Evolutionary conservation across 2,888 invertebrate species (phyloP), one percentile per base, ranked within the genome.

Genomic region (Schrankia costaestrigalis): DNA sequence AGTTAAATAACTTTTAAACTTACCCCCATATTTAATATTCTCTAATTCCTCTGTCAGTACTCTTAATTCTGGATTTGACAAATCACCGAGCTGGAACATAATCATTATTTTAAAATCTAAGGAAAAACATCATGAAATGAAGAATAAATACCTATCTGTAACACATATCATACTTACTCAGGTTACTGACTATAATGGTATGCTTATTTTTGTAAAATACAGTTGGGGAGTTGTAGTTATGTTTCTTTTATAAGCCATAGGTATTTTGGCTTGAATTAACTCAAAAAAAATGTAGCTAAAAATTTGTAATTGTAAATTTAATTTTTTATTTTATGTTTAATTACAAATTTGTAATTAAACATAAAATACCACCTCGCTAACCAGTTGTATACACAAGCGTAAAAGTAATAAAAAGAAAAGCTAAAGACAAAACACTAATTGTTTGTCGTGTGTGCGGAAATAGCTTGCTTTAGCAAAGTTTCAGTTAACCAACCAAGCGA

Each of bases 31-130:
- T 76, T 93, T 93, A 63, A 98, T 97, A 85, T 95, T 94, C 75
- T 95, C 95, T 77, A 97, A 89, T 80, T 97, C 95, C 81, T 97
- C 96, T 36, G 97, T 97, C 70, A 98, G 90, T 85, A 95, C 92
- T 70, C 97, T 91, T 49, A 98, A 88, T 79, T 97, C 97, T 19
- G 96, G 93, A 89, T 97, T 97, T 23, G 97, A 97, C 58, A 94
- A 90, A 78, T 97, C 95, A 32, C 97, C 97, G 52, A 97, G 90
- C 97, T 97, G 89, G 49, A 92, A 91, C 58, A 78, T 3, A 11
- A 25, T 39, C n/a, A n/a, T n/a, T n/a, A n/a, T n/a, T n/a, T n/a
- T n/a, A n/a, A n/a, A n/a, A n/a, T n/a, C n/a, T n/a, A n/a, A n/a
- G n/a, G n/a, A n/a, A n/a, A n/a, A n/a, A n/a, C n/a, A 7, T 8